phyloP scores from a whole-genome alignment of 2,888 invertebrate species.

The Anoncus sp. region DNA sequence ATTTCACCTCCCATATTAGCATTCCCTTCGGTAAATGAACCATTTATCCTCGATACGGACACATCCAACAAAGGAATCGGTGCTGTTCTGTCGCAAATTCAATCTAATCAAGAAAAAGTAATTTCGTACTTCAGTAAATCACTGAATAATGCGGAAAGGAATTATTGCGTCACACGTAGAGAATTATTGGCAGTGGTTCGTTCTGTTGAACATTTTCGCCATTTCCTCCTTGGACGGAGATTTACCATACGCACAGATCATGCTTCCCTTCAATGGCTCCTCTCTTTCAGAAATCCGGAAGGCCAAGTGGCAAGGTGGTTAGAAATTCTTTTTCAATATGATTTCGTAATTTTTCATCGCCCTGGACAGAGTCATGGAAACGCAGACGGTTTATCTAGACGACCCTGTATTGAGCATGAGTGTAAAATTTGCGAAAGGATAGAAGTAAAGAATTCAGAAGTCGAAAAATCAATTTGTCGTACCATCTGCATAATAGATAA shows the following conservation, averaged over 20 bases:
- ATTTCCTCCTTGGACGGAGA: constrained; percentile 72
- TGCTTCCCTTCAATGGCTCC: constrained; percentile 74
- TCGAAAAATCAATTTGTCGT: too few species aligned
- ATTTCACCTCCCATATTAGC: constrained; percentile 6
- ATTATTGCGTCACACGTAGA: constrained; percentile 25
- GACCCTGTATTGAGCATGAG: too few species aligned
- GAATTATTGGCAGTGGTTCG: neutral
- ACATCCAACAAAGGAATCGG: neutral
- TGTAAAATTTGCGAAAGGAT: too few species aligned
- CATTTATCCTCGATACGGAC: constrained; percentile 9
- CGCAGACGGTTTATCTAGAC: constrained; percentile 65
- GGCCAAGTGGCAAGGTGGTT: constrained; percentile 76
- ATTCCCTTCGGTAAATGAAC: neutral
- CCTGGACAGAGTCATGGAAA: constrained; percentile 64
- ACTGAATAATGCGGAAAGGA: constrained; percentile 15
- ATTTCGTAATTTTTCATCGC: constrained; percentile 70
- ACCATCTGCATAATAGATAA: too few species aligned
- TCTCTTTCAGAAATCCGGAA: constrained; percentile 74
- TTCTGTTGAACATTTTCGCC: constrained; percentile 70
- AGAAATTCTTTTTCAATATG: constrained; percentile 71
- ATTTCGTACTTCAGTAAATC: constrained; percentile 25
- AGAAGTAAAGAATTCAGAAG: too few species aligned
- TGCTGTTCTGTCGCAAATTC: constrained; percentile 7
- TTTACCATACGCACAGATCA: constrained; percentile 75
- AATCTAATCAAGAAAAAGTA: constrained; percentile 28